Conservation (phyloP, 2,888 invertebrate species). For the Phlogophora meticulosa region DNA sequence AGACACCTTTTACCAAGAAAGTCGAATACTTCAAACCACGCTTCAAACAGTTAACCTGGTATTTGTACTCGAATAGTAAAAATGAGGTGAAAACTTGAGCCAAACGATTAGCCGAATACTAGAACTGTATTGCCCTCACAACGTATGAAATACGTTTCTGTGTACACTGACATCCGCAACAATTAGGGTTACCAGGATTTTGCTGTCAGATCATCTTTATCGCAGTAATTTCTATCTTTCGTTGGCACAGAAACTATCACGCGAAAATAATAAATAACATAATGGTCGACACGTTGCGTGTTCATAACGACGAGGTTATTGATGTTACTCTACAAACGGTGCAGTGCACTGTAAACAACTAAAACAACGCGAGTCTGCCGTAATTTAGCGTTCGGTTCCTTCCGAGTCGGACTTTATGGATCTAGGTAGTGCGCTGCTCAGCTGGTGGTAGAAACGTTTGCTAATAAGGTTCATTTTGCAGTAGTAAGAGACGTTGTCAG, state of each 20-base stretch:
- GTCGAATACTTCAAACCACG: no score
- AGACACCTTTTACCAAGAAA: no score
- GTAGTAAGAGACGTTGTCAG: not conserved
- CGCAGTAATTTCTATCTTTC: constrained; percentile 40
- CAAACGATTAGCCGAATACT: no score
- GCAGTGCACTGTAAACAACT: constrained; percentile 40
- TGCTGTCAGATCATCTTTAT: constrained; percentile 51
- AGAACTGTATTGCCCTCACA: no score
- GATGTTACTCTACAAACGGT: constrained; percentile 53
- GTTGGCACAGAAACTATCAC: constrained; percentile 52
- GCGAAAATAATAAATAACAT: constrained; percentile 54
- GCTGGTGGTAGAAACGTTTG: constrained; percentile 18
- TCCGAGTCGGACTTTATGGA: constrained; percentile 45
- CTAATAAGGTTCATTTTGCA: constrained; percentile 8
- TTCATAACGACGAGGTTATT: constrained; percentile 53
- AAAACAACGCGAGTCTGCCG: constrained; percentile 27
- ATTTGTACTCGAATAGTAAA: no score
- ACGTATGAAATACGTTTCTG: not conserved
- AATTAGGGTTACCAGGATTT: constrained; percentile 54
- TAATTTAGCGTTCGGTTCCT: constrained; percentile 55
- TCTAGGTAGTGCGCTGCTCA: not conserved
- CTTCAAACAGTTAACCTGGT: no score
- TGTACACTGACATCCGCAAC: constrained; percentile 40
- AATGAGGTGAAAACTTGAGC: no score
- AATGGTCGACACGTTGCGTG: constrained; percentile 52